phyloP scores from a whole-genome alignment of 1,140 invertebrate genomes.

The Hestina assimilis region DNA sequence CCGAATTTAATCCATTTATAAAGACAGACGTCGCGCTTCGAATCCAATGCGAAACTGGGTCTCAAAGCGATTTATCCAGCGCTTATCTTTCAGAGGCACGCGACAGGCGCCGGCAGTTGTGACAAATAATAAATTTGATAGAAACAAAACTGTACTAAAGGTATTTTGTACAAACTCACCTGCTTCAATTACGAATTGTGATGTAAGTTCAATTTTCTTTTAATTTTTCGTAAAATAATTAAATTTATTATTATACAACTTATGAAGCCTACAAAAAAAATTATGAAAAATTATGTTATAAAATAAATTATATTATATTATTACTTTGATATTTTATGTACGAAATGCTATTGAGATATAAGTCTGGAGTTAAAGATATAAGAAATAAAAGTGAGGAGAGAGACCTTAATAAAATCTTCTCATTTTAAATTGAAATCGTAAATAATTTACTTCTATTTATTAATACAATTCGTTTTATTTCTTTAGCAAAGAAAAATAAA shows the following conservation, averaged over 20 bases:
- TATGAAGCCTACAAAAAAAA: no score
- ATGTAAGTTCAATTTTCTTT: no score
- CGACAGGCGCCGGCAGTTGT: neutral
- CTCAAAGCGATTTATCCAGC: neutral
- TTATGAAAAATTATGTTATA: neutral
- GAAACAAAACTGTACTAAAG: slow-evolving; percentile 4
- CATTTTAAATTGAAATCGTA: neutral
- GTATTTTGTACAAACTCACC: neutral
- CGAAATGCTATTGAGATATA: neutral
- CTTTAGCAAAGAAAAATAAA: neutral
- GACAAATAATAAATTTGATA: slow-evolving; percentile 11
- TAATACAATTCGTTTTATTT: neutral
- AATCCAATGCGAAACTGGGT: slow-evolving; percentile 1
- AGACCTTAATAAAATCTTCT: neutral
- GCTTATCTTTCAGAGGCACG: slow-evolving; percentile 5
- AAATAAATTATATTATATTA: neutral
- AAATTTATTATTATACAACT: no score
- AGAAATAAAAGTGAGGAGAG: neutral
- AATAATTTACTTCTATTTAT: neutral
- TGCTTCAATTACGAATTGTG: no score
- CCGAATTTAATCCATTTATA: slow-evolving; percentile 5
- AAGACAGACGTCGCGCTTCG: slow-evolving; percentile 1
- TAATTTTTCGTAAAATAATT: no score
- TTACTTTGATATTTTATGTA: neutral
- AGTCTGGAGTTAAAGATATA: neutral